phyloP scores from a whole-genome alignment of 2,888 invertebrate species.

The Cheilosia soror region DNA sequence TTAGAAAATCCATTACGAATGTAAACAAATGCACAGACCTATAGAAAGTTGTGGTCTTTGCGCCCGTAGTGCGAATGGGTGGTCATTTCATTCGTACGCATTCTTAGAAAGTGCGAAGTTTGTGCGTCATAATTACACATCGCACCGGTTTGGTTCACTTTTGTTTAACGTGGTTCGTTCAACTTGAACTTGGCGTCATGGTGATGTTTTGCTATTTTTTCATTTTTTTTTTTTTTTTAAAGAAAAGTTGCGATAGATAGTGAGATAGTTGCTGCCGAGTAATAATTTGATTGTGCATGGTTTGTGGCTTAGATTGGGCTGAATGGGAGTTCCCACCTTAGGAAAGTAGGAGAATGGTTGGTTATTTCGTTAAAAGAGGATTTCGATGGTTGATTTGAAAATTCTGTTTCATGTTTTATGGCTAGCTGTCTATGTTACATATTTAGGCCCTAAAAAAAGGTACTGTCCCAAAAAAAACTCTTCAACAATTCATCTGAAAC shows the following conservation, averaged over 20 bases:
- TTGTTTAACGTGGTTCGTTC: constrained; percentile 39
- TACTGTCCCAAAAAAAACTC: background rate
- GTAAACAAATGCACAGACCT: constrained; percentile 47
- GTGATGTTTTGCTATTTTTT: background rate
- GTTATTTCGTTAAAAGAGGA: too few species aligned
- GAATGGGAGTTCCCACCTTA: too few species aligned
- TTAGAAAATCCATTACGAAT: background rate
- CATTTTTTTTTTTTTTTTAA: background rate
- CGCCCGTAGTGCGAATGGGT: constrained; percentile 22
- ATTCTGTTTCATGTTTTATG: too few species aligned
- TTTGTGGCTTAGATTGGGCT: background rate
- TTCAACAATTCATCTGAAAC: background rate
- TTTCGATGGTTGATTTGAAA: too few species aligned
- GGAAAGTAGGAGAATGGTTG: too few species aligned
- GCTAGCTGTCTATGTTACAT: too few species aligned
- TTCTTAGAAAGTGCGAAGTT: constrained; percentile 62
- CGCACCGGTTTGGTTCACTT: constrained; percentile 40
- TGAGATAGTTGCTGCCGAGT: background rate
- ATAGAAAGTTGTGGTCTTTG: constrained; percentile 55
- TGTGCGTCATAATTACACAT: constrained; percentile 13
- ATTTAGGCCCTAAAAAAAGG: too few species aligned
- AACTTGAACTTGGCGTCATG: constrained; percentile 65
- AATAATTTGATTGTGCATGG: background rate
- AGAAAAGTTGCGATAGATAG: constrained; percentile 5
- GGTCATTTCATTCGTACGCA: constrained; percentile 25